Evolutionary conservation across 2,888 invertebrate genomes (phyloP), one percentile per base, ranked within the genome.

Genomic region (Pocota personata): DNA sequence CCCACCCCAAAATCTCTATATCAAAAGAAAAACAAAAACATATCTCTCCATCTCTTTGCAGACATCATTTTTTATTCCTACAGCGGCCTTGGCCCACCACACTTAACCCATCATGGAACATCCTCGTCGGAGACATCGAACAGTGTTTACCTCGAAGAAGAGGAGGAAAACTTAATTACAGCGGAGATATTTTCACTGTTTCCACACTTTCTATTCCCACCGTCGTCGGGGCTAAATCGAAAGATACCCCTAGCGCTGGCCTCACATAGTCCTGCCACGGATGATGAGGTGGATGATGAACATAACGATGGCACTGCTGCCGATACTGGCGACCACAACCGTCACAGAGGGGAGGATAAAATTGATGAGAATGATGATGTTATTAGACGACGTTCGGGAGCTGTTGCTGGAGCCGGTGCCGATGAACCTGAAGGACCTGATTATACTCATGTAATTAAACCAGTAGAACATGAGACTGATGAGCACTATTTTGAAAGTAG

Each of bases 181-280:
- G 92, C 93, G 90, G 93, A 93, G 93, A 94, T 93, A 93, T 93
- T 92, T 93, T 92, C 92, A 71, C 91, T 91, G 87, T 91, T 90
- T 88, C 94, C 94, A 88, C 94, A 94, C 91, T 94, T 94, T 93
- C 93, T 95, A 89, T 94, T 94, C 91, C 94, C 95, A 89, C 93
- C 93, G 62, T 91, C 91, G 69, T 91, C 92, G 91, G 91, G 91
- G 43, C 89, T 91, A 14, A 91, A 91, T 88, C 89, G 89, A 77
- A 91, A 91, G 89, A 92, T 93, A 89, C 92, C 92, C 30, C 78
- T 92, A 80, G 92, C 92, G 88, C 89, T 92, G 75, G 91, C 93
- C 87, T 93, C 91, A 87, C 93, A 92, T 90, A 93, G 91, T 90
- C 92, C 93, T 80, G 91, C 92, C 88, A 92, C 92, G 14, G 90